Evolutionary conservation across 2,113 vertebrate species (phyloP), one percentile per base, ranked within the genome.

Genomic region (Speoplatyrhinus poulsoni): DNA sequence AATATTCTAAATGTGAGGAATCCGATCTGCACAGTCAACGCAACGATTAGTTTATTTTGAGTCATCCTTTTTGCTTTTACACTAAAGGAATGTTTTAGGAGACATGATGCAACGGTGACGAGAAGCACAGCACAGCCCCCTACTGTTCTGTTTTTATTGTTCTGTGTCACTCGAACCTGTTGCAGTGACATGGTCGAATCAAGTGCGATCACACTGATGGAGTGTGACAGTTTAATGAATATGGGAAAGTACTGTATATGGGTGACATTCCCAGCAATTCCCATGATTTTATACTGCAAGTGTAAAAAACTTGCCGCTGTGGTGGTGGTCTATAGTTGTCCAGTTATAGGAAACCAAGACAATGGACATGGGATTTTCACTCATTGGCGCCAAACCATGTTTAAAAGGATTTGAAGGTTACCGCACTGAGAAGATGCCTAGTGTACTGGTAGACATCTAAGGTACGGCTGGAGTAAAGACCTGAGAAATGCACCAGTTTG

Each of bases 221-320:
- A 72, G 56, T 76, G 73, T 89, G 89, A 90, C 87, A 84, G 70
- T 89, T 90, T 86, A 90, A 92, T 90, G 89, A 87, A 87, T 87
- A 74, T 63, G 50, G 68, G 73, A 74, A 62, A 17, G 36, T 41
- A 26, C 2, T 26, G 26, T 3, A 41, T 7, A 41, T 41, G 36
- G 36, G 36, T 41, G 54, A 61, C 71, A 70, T 74, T 85, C 63
- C 16, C 53, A 46, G 57, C 56, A 70, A 85, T 82, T 80, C 60
- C 63, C 67, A 72, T 86, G 81, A 72, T 85, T 80, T 79, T 72
- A 17, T 82, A 77, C 75, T 8, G 12, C 8, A 19, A 56, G 54
- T 9, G 54, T 59, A 67, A 65, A 26, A 76, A 71, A 67, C 65
- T 47, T 47, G 61, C 47, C 52, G 26, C 61, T 12, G 13, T 10